These are phyloP conservation scores for Melanchra persicariae DNA, from an alignment of 2,888 invertebrate genomes.

Conservation along the genomic window DNA sequence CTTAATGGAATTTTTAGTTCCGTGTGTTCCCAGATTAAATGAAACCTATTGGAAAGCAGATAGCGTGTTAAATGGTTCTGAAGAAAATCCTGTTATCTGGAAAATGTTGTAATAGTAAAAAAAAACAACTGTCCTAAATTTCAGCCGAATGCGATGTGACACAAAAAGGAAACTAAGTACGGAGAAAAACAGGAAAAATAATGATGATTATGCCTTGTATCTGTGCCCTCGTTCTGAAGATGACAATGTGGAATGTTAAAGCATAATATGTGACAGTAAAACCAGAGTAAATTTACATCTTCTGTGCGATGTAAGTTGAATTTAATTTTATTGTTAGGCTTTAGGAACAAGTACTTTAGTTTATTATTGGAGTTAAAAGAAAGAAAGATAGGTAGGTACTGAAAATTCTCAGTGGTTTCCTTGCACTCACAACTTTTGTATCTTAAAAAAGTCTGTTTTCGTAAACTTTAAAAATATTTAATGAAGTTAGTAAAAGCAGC, in stretches of 20 bases:
- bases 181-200: slow-evolving; percentile 17
- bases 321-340: not conserved
- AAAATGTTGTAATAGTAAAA: not conserved
- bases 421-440: no score
- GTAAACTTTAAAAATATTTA: no score
- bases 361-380: not conserved
- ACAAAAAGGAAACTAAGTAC: slow-evolving; percentile 1
- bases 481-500: no score
- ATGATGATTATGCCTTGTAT: slow-evolving; percentile 17
- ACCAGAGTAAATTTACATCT: not conserved
- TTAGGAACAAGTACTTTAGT: not conserved
- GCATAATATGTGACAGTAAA: slow-evolving; percentile 6
- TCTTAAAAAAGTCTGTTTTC: no score
- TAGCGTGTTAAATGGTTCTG: not conserved
- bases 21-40: slow-evolving; percentile 3
- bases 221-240: slow-evolving; percentile 14
- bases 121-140: not conserved
- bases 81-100: not conserved
- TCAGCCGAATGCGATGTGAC: not conserved
- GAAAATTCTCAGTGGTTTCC: not conserved
- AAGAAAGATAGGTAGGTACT: not conserved
- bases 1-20: slow-evolving; percentile 37
- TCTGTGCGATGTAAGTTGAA: not conserved
- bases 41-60: not conserved
- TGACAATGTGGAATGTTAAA: slow-evolving; percentile 19